phyloP scores from a whole-genome alignment of 2,797 vertebrate species.

The Agapornis canus region DNA sequence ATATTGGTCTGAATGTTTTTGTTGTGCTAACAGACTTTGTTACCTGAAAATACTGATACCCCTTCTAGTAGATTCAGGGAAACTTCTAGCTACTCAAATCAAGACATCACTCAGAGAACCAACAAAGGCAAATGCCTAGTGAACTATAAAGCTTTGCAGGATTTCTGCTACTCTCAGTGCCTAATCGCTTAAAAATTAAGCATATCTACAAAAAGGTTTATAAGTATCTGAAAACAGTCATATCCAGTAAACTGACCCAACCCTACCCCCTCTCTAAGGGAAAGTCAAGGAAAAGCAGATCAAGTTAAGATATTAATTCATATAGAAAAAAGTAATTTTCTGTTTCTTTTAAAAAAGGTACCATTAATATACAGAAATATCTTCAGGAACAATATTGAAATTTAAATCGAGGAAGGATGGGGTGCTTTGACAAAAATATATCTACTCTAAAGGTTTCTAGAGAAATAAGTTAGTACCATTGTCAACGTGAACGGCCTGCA shows the following conservation, averaged over 20 bases:
- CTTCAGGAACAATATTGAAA: constrained; percentile 82
- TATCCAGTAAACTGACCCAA: constrained; percentile 88
- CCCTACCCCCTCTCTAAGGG: constrained; percentile 79
- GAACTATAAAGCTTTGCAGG: constrained; percentile 87
- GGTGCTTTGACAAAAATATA: constrained; percentile 81
- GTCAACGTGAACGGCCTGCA: constrained; percentile 80
- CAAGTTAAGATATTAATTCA: constrained; percentile 83
- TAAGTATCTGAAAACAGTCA: constrained; percentile 91
- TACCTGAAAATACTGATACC: constrained; percentile 93
- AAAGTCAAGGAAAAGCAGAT: constrained; percentile 83
- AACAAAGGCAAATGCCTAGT: constrained; percentile 74
- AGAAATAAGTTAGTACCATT: constrained; percentile 82
- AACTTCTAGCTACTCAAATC: constrained; percentile 79
- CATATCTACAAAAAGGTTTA: constrained; percentile 86
- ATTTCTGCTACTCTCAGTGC: constrained; percentile 88
- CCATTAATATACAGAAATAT: constrained; percentile 84
- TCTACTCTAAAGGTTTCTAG: constrained; percentile 77
- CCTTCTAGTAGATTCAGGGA: constrained; percentile 85
- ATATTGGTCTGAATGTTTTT: constrained; percentile 80
- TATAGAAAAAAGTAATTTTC: constrained; percentile 82
- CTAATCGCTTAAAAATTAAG: constrained; percentile 90
- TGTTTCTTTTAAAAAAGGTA: constrained; percentile 82
- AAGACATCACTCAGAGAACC: constrained; percentile 76
- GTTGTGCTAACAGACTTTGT: constrained; percentile 90
- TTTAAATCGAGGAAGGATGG: constrained; percentile 74